These are phyloP conservation scores for Amyelois transitella DNA, from an alignment of 1,140 invertebrate species.

Conservation along the genomic window DNA sequence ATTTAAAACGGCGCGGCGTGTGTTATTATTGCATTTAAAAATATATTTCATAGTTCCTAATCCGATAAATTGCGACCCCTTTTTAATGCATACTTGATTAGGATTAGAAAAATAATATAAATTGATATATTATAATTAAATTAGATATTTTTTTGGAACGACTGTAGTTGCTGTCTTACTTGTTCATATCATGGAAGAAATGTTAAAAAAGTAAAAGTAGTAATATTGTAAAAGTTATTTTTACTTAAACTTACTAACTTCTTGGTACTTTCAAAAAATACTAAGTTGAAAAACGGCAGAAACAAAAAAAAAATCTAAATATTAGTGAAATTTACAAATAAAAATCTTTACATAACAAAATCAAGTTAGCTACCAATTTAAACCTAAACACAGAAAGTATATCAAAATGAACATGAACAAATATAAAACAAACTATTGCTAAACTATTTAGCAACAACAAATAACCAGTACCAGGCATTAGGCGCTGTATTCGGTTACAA, in stretches of 20 bases:
- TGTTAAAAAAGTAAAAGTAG: no score
- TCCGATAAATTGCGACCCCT: not conserved
- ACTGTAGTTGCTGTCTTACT: no score
- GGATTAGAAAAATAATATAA: not conserved
- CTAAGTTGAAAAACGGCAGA: no score
- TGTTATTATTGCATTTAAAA: not conserved
- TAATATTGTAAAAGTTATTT: no score
- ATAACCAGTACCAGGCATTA: conserved; percentile 41
- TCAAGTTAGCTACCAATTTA: no score
- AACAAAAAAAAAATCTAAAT: no score
- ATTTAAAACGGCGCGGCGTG: not conserved
- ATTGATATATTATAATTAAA: not conserved
- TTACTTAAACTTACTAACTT: no score
- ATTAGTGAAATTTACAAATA: no score
- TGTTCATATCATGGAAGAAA: no score
- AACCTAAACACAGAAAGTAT: not conserved
- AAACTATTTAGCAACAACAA: not conserved
- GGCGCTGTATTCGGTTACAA: conserved; percentile 49
- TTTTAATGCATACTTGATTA: not conserved
- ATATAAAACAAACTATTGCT: not conserved
- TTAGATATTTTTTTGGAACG: not conserved
- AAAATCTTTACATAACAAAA: no score
- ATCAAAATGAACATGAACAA: not conserved
- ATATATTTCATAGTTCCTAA: not conserved
- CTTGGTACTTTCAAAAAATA: no score